Base-by-base conservation (phyloP, 2,113 vertebrate genomes). In the Dermatemys mawii region DNA sequence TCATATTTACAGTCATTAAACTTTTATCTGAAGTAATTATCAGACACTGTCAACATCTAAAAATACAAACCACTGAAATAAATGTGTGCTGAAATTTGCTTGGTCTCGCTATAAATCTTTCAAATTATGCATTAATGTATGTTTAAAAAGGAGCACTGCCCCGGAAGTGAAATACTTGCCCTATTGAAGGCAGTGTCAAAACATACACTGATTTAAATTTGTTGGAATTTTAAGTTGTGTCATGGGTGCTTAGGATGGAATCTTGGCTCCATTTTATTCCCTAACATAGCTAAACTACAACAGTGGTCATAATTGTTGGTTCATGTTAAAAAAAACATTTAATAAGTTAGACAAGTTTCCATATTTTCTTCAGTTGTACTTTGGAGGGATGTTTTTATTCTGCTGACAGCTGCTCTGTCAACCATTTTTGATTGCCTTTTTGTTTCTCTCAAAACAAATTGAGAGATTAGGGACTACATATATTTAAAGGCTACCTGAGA, bases 381-480 rank as follows among this genome's bases (percentile, higher is more conserved):
- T 93, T 92, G 51, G 70, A 29, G 55, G 26, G 55, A 57, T 57
- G 51, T 57, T 57, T 17, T 83, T 95, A 46, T 92, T 75, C 84
- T 93, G 78, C 87, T 91, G 78, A 88, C 92, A 94, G 89, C 90
- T 90, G 89, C 94, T 92, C 79, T 89, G 63, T 87, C 90, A 96
- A 95, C 89, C 84, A 91, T 53, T 95, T 84, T 94, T 83, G 89
- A 53, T 95, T 95, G 81, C 89, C 84, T 95, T 94, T 90, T 67
- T 95, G 86, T 49, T 95, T 51, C 91, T 73, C 84, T 92, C 22
- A 22, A 91, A 88, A 51, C 89, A 94, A 96, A 96, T 93, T 76
- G 83, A 88, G 44, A 95, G 94, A 95, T 95, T 95, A 96, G 87
- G 87, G 81, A 76, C 84, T 91, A 48, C 80, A 93, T 96, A 91